A percentile compares a stretch with the other conserved stretches of the same genome.
Evolutionary conservation across 1,140 invertebrate species (phyloP).

Genomic region (Pogonomyrmex barbatus): DNA sequence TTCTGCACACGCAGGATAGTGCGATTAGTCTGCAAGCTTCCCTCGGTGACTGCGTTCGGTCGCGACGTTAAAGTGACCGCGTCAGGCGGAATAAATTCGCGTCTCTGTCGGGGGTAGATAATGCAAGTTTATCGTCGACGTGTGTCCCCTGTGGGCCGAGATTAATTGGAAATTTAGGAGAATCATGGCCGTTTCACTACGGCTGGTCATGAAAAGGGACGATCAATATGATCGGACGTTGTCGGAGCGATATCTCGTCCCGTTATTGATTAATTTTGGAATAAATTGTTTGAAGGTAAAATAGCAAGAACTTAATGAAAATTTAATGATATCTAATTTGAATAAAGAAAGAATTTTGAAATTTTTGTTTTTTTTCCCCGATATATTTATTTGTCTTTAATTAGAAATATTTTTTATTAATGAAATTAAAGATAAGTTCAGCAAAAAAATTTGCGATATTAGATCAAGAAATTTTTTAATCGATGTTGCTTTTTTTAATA

Average conservation of each 20-base stretch:
- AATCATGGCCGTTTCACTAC: slow-evolving; percentile 15
- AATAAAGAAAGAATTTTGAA: neutral
- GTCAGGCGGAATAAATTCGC: slow-evolving; percentile 69
- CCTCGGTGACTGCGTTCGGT: slow-evolving; percentile 31
- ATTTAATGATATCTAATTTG: neutral
- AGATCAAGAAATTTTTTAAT: neutral
- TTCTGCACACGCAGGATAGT: neutral
- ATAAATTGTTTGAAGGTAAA: neutral
- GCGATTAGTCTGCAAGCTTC: neutral
- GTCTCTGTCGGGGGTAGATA: slow-evolving; percentile 62
- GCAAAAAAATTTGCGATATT: neutral
- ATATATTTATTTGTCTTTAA: neutral
- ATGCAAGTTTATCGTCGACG: slow-evolving; percentile 64
- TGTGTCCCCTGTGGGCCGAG: slow-evolving; percentile 31
- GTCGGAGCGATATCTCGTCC: neutral
- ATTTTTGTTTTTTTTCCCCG: neutral
- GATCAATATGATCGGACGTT: slow-evolving; percentile 34
- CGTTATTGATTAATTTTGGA: neutral
- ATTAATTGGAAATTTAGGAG: slow-evolving; percentile 73
- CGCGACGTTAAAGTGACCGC: slow-evolving; percentile 17
- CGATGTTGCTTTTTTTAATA: neutral
- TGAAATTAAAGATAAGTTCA: neutral
- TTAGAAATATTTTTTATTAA: neutral
- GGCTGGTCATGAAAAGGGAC: neutral
- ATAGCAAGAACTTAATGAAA: neutral